Evolutionary conservation across 2,888 invertebrate species (phyloP), one percentile per base, ranked within the genome.

Genomic region (Drosophila algonquin): DNA sequence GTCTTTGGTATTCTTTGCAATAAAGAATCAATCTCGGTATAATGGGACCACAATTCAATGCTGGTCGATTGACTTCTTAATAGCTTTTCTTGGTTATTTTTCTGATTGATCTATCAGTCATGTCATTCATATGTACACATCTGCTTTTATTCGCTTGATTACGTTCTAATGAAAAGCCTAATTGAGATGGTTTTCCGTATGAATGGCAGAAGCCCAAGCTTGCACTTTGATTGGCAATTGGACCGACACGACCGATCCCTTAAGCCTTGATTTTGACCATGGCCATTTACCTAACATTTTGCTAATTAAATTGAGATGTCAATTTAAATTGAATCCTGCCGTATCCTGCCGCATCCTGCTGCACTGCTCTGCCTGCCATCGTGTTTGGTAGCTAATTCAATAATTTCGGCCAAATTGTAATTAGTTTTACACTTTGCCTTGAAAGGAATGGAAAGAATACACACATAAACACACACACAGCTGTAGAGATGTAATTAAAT

Each of bases 371-470:
- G 2, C 6, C 40, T 5, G 14, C 10, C 21, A 10, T 40, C 30
- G 40, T 12, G 40, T 12, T 27, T 14, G 8, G 6, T 18, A 8
- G 16, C 64, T 67, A 64, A 67, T 64, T 68, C 45, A 51, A 68
- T 68, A 24, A 68, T 58, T 54, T 60, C 50, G 35, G 59, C 53
- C 51, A 40, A 46, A 55, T 59, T 59, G 59, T 68, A 69, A 69
- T 69, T 69, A 68, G 58, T 59, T 68, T 54, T 55, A 51, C 70
- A 71, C 70, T 46, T 57, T 35, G 6, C 10, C 16, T 32, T 6
- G 45, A 51, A 64, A 56, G 21, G 21, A 21, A 21, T 32, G 8
- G 50, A 51, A 67, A 51, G 50, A 27, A 18, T 9, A 5, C 12
- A 7, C 40, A 14, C 2, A 27, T 27, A 40, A 14, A 7, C 14